phyloP scores from a whole-genome alignment of 2,113 vertebrate genomes.

The Dasyurus viverrinus region DNA sequence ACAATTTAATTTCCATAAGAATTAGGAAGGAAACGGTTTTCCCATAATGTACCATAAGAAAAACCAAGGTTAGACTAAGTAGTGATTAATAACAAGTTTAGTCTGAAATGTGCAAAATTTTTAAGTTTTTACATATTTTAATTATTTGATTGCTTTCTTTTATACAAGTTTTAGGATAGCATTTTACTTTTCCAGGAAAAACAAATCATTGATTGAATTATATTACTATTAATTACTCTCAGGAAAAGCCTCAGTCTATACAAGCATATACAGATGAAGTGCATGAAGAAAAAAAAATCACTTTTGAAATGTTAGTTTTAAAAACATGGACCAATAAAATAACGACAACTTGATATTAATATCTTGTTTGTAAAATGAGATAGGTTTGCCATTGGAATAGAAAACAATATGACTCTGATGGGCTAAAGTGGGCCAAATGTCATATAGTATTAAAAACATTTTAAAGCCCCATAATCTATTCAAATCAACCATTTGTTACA shows the following conservation, averaged over 20 bases:
- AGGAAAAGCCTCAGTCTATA: background rate
- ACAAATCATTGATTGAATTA: background rate
- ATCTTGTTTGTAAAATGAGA: background rate
- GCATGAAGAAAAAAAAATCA: background rate
- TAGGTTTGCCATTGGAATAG: background rate
- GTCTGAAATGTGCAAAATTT: too few species aligned
- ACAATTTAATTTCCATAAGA: background rate
- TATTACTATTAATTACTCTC: background rate
- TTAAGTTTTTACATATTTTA: background rate
- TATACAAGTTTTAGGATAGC: background rate
- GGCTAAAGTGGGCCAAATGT: background rate
- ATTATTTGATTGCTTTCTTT: background rate
- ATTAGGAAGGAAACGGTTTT: background rate
- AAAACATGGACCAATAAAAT: background rate
- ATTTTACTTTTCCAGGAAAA: background rate
- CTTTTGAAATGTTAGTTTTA: background rate
- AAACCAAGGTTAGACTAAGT: background rate
- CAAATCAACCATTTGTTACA: background rate
- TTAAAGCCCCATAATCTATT: background rate
- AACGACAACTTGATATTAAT: background rate
- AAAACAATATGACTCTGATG: background rate
- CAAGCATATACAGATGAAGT: background rate
- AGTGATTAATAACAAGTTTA: background rate
- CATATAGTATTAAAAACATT: background rate
- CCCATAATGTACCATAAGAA: background rate